These are phyloP conservation scores for Microplitis demolitor DNA, from an alignment of 1,140 invertebrate genomes.

Conservation along the genomic window DNA sequence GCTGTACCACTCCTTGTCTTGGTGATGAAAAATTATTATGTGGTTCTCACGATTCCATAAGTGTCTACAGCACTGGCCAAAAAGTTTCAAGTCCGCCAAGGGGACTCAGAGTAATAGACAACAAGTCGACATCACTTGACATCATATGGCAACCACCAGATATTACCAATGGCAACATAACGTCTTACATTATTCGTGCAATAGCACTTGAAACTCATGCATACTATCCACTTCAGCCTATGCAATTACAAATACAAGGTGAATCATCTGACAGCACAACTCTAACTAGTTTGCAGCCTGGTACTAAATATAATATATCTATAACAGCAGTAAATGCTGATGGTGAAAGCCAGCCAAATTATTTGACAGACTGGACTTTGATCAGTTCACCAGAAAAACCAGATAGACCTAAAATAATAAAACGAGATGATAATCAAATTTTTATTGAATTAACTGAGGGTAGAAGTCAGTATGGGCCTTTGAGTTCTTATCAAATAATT, in stretches of 20 bases:
- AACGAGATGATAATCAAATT: constrained; percentile 64
- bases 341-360: constrained; percentile 65
- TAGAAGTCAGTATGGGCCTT: constrained; percentile 75
- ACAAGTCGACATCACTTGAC: constrained; percentile 32
- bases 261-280: constrained; percentile 52
- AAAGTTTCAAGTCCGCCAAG: constrained; percentile 55
- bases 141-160: constrained; percentile 65
- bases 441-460: constrained; percentile 67
- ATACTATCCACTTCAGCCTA: constrained; percentile 38
- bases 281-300: constrained; percentile 71
- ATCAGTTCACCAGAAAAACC: constrained; percentile 75
- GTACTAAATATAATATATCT: constrained; percentile 73
- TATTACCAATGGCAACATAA: constrained; percentile 67
- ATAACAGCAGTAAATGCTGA: constrained; percentile 68
- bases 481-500: constrained; percentile 73
- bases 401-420: constrained; percentile 66
- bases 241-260: constrained; percentile 55
- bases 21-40: constrained; percentile 47
- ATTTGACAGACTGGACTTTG: constrained; percentile 66
- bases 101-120: constrained; percentile 32
- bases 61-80: constrained; percentile 60
- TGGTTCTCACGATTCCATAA: constrained; percentile 55
- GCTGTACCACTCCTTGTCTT: constrained; percentile 51
- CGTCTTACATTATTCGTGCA: constrained; percentile 63
- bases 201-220: constrained; percentile 42